A percentile compares a stretch with the other conserved stretches of the same genome.
phyloP scores from a whole-genome alignment of 2,888 invertebrate genomes.

The Sepiola atlantica region DNA sequence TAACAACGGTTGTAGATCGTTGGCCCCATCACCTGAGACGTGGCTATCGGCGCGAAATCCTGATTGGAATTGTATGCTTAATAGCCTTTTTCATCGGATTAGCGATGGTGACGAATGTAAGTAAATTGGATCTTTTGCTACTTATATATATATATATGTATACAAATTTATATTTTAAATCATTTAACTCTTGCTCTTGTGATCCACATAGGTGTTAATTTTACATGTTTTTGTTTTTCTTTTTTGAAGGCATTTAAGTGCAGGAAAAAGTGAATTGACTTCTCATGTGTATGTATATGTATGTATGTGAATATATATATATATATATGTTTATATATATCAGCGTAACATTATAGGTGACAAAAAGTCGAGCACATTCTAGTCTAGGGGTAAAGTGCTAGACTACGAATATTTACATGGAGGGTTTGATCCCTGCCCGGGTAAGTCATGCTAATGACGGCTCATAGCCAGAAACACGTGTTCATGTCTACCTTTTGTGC shows the following conservation, averaged over 20 bases:
- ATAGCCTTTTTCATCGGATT: constrained; percentile 78
- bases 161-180: neutral
- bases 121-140: constrained; percentile 75
- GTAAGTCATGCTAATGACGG: too few species aligned
- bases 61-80: constrained; percentile 78
- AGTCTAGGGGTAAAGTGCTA: too few species aligned
- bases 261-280: neutral
- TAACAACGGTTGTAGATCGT: constrained; percentile 79
- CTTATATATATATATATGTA: neutral
- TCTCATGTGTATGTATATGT: neutral
- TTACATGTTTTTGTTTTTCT: neutral
- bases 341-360: too few species aligned
- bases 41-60: constrained; percentile 79
- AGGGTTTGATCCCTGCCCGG: too few species aligned
- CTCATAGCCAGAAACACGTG: too few species aligned
- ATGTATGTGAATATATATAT: neutral
- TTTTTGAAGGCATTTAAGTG: neutral
- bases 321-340: neutral
- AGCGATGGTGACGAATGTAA: constrained; percentile 79
- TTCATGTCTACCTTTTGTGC: neutral
- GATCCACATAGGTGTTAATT: neutral
- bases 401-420: too few species aligned
- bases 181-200: neutral
- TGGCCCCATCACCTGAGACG: constrained; percentile 77
- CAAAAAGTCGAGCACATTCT: too few species aligned